These are phyloP conservation scores for Tipula lateralis DNA, from an alignment of 2,888 invertebrate genomes.

Conservation along the genomic window DNA sequence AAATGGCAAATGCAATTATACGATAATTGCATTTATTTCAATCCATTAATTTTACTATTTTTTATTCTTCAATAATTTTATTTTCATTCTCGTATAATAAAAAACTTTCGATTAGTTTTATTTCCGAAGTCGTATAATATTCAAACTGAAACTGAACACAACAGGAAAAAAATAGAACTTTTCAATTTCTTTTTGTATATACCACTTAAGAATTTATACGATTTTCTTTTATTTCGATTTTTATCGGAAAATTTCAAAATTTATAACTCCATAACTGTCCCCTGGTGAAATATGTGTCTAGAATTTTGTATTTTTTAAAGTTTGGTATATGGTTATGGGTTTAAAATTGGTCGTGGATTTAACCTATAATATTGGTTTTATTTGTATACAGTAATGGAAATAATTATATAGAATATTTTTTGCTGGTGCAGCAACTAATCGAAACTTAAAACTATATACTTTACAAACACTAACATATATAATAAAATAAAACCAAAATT, in stretches of 20 bases:
- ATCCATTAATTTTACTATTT: not conserved
- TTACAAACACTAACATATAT: not conserved
- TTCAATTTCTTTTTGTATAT: constrained; percentile 3
- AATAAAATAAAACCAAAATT: not conserved
- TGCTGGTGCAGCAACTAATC: not conserved
- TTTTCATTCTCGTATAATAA: not conserved
- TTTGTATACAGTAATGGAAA: not conserved
- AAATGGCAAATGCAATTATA: not conserved
- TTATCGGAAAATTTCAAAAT: not conserved
- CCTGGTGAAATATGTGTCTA: not conserved
- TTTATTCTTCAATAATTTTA: constrained; percentile 6
- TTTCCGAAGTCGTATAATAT: not conserved
- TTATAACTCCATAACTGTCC: constrained; percentile 19
- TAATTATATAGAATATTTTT: not conserved
- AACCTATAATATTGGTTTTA: too few species aligned
- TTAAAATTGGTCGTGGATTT: not conserved
- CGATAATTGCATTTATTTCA: constrained; percentile 19
- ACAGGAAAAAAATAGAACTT: not conserved
- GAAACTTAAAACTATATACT: not conserved
- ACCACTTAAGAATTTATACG: not conserved
- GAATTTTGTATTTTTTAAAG: not conserved
- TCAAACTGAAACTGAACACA: not conserved
- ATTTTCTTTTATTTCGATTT: not conserved
- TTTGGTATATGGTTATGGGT: not conserved
- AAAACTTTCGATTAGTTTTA: constrained; percentile 2